These are phyloP conservation scores for Craseonycteris thonglongyai DNA, from an alignment of 2,113 vertebrate genomes.

Conservation along the genomic window DNA sequence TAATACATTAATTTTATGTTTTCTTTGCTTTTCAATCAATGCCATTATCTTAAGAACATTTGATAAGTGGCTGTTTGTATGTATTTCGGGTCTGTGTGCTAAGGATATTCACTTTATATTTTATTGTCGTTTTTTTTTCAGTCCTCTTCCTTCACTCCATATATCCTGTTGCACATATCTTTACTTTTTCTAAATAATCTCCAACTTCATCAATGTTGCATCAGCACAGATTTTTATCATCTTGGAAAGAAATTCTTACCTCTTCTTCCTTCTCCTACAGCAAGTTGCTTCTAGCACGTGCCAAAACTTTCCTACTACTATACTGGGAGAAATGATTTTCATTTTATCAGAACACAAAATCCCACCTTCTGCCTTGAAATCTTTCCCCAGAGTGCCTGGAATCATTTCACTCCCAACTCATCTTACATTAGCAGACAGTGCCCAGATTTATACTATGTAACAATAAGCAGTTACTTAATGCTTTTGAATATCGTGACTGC, in stretches of 20 bases:
- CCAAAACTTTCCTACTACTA: neutral
- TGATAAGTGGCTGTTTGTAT: neutral
- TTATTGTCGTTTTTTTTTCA: neutral
- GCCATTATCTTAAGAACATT: neutral
- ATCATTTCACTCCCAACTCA: neutral
- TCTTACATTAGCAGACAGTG: neutral
- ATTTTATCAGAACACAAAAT: neutral
- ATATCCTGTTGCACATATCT: neutral
- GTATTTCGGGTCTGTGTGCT: neutral
- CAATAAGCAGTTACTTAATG: neutral
- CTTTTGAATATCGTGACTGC: neutral
- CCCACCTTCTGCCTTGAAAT: neutral
- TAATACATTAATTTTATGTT: neutral
- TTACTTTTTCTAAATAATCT: neutral
- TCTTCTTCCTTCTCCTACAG: neutral
- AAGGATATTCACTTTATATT: neutral
- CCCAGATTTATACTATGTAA: neutral
- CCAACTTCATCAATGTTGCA: neutral
- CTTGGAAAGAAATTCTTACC: neutral
- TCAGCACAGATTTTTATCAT: neutral
- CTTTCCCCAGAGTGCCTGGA: neutral
- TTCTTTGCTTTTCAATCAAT: neutral
- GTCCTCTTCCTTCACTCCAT: neutral
- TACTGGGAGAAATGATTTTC: neutral
- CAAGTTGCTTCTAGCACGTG: neutral